Evolutionary conservation across 2,113 vertebrate genomes (phyloP), one percentile per base, ranked within the genome.

Genomic region (Brachionichthys hirsutus): DNA sequence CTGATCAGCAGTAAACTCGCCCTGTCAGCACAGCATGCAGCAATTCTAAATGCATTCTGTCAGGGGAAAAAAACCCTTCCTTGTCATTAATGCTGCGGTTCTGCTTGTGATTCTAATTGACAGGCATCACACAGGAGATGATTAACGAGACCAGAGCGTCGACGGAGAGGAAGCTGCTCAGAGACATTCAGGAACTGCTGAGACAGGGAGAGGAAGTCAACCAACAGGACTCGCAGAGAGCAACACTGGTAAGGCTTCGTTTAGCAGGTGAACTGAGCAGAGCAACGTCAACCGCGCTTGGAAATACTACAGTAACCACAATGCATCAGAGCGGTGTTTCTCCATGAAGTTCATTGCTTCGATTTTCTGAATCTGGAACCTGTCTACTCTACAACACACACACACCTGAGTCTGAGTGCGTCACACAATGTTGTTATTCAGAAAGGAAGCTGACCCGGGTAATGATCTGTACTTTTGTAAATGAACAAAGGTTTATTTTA

Each of bases 111-210:
- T n/a, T 53, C 51, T 75, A 45, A 69, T 43, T 80, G 77, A 70
- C 89, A 96, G 97, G 97, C 65, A 97, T 98, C 89, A 98, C 97
- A 3, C 97, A 98, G 77, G 96, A 98, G 76, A 98, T 94, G 88
- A 97, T 98, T 89, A 98, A 98, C 1, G 95, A 96, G 84, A 97
- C 94, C 35, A 90, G 97, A 42, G 94, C 94, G 0, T 93, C 95
- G 0, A 92, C 94, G 0, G 97, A 98, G 91, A 91, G 93, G 84
- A 92, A 87, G 80, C 95, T 98, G 95, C 90, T 97, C 56, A 86
- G 86, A 38, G 96, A 98, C 84, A 93, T 98, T 71, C 93, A 93
- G 83, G 93, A 92, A 22, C 91, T 96, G 72, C 89, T 97, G 41
- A 92, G 88, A 0, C 91, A 89, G 0, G 92, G 93, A 69, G 91